Percentiles rank a stretch among this genome's conserved stretches.
Conservation (phyloP, 1,140 invertebrate genomes). For the Mizuhopecten yessoensis region DNA sequence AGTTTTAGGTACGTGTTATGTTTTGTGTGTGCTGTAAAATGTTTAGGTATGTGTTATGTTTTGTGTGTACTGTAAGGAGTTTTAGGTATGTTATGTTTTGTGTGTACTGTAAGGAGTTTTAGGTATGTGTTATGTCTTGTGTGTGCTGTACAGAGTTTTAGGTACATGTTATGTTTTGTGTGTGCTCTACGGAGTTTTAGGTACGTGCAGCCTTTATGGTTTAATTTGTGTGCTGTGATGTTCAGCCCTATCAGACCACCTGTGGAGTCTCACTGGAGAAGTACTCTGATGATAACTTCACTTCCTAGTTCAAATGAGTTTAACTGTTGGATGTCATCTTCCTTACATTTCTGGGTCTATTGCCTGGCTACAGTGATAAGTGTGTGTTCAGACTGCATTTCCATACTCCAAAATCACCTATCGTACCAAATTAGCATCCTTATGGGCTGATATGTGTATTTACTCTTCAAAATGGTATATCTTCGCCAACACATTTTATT, state of each 20-base stretch:
- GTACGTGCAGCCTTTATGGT: no score
- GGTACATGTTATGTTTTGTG: not conserved
- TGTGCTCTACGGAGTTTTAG: no score
- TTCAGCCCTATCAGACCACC: constrained; percentile 23
- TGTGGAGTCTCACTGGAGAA: not conserved
- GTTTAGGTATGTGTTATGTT: not conserved
- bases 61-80: not conserved
- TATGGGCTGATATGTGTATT: no score
- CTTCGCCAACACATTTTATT: not conserved
- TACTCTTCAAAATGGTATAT: not conserved
- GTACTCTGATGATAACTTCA: not conserved
- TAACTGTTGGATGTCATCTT: not conserved
- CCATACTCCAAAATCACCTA: not conserved
- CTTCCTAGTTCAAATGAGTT: constrained; percentile 8
- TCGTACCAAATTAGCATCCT: not conserved
- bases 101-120: not conserved
- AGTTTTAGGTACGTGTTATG: no score
- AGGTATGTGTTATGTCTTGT: not conserved
- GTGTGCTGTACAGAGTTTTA: not conserved
- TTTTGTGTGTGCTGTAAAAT: not conserved
- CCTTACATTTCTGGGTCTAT: not conserved
- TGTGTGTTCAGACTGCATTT: not conserved
- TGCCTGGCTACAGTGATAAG: not conserved
- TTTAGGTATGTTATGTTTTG: no score
- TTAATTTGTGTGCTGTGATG: not conserved